Percentiles rank a stretch among this genome's conserved stretches.
These are phyloP conservation scores for Rapana venosa DNA, from an alignment of 2,888 invertebrate species.

Conservation along the genomic window DNA sequence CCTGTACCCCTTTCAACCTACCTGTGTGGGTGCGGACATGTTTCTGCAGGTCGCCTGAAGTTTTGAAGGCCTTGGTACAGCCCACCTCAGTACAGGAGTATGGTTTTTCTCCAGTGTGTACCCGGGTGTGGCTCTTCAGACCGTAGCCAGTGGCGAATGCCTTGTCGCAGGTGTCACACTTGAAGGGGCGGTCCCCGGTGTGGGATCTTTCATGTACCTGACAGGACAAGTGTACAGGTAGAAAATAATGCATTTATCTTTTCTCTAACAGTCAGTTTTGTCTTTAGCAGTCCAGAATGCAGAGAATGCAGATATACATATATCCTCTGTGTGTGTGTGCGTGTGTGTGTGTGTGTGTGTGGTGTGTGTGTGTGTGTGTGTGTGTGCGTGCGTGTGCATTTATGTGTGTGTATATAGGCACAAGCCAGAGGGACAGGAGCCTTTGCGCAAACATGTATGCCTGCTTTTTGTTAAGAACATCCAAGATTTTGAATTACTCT, in stretches of 20 bases:
- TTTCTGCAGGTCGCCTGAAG: conserved; percentile 83
- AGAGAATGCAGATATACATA: too few species aligned
- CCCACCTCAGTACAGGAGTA: conserved; percentile 80
- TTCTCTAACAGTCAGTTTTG: too few species aligned
- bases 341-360: too few species aligned
- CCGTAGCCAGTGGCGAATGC: conserved; percentile 80
- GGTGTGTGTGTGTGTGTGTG: too few species aligned
- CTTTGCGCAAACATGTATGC: too few species aligned
- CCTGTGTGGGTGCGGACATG: conserved; percentile 83
- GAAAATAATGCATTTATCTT: not conserved
- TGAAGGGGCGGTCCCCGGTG: conserved; percentile 79
- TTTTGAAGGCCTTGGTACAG: conserved; percentile 83
- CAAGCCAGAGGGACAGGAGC: too few species aligned
- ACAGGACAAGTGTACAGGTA: not conserved
- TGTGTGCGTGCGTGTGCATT: too few species aligned
- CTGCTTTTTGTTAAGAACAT: too few species aligned
- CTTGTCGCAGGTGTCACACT: conserved; percentile 78
- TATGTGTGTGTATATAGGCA: too few species aligned
- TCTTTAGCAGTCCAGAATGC: too few species aligned
- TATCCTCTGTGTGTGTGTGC: too few species aligned
- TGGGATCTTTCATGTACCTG: conserved; percentile 79
- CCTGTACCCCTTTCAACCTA: conserved; percentile 62
- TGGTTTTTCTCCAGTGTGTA: conserved; percentile 83
- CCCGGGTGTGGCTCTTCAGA: conserved; percentile 82
- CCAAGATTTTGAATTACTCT: too few species aligned